Evolutionary conservation across 1,140 invertebrate genomes (phyloP).

Genomic region (fruit fly (Drosophila melanogaster)): Release_6_plus_ISO1_MT NT_033779.5:404001-404500

Average conservation of each 20-base stretch:
- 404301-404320: constrained; percentile 54
- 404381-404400: constrained; percentile 68
- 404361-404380: constrained; percentile 14
- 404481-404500: too few relatives aligned
- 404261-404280: not conserved
- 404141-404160: not conserved
- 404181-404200: not conserved
- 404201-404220: too few relatives aligned
- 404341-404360: constrained; percentile 37
- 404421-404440: constrained; percentile 72
- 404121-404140: too few relatives aligned
- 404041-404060: constrained; percentile 48
- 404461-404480: constrained; percentile 70
- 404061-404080: not conserved
- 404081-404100: not conserved
- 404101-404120: not conserved
- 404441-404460: constrained; percentile 73
- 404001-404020: not conserved
- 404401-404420: constrained; percentile 68
- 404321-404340: constrained; percentile 23
- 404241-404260: not conserved
- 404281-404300: constrained; percentile 7
- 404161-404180: not conserved
- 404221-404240: too few relatives aligned
- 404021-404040: constrained; percentile 16